Evolutionary conservation across 2,888 invertebrate species (phyloP).

Genomic region (Drosophila cracens): DNA sequence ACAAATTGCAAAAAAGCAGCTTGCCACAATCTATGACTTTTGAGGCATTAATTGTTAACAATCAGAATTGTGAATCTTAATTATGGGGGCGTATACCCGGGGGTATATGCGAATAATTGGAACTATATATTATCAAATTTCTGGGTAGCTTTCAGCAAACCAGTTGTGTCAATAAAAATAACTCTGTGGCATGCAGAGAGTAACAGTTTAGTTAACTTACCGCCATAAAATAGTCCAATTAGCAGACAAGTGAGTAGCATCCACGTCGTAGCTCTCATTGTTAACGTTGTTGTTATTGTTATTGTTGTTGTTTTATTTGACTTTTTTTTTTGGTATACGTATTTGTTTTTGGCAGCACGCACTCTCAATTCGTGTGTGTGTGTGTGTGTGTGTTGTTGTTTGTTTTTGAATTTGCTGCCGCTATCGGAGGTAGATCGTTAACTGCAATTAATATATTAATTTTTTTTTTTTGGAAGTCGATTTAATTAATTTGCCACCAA

Average conservation of each 20-base stretch:
- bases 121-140: neutral
- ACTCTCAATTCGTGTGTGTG: constrained; percentile 22
- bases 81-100: constrained; percentile 25
- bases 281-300: constrained; percentile 21
- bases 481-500: constrained; percentile 66
- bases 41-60: neutral
- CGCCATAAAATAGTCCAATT: constrained; percentile 60
- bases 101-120: neutral
- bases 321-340: constrained; percentile 7
- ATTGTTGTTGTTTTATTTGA: constrained; percentile 1
- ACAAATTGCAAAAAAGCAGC: neutral
- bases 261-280: constrained; percentile 60
- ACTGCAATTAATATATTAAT: constrained; percentile 73
- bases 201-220: constrained; percentile 51
- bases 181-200: neutral
- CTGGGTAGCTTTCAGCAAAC: constrained; percentile 13
- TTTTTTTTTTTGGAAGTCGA: constrained; percentile 37
- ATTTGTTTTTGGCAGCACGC: constrained; percentile 40
- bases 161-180: constrained; percentile 16
- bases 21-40: neutral
- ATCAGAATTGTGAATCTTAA: neutral
- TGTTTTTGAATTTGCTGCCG: constrained; percentile 33
- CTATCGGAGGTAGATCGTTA: constrained; percentile 73
- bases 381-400: constrained; percentile 13
- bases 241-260: constrained; percentile 61